Conservation (phyloP, 1,140 invertebrate genomes). For the Temnothorax nylanderi region DNA sequence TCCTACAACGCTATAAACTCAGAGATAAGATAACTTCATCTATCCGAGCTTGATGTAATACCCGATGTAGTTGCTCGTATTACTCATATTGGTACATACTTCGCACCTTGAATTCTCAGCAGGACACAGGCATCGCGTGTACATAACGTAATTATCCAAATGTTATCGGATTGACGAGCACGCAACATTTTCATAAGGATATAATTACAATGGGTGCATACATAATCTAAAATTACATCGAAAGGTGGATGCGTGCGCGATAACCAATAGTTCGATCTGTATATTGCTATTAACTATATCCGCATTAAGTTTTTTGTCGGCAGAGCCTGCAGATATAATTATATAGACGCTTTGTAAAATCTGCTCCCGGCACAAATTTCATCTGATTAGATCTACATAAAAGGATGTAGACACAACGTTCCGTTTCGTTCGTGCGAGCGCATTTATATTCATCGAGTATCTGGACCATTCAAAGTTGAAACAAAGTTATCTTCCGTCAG, state of each 20-base stretch:
- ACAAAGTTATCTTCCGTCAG: conserved; percentile 18
- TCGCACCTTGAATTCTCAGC: conserved; percentile 13
- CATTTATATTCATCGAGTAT: not conserved
- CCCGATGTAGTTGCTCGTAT: conserved; percentile 26
- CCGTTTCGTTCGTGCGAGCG: not conserved
- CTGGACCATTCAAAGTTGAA: not conserved
- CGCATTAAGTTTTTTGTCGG: conserved; percentile 17
- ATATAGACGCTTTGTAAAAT: not conserved
- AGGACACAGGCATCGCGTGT: not conserved
- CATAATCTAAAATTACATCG: conserved; percentile 20
- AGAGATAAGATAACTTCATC: conserved; percentile 51
- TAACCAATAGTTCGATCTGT: not conserved
- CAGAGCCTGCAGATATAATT: not conserved
- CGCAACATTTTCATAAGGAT: conserved; percentile 19
- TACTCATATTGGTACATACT: conserved; percentile 15
- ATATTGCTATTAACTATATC: conserved; percentile 18
- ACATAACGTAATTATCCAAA: not conserved
- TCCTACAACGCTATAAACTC: conserved; percentile 6
- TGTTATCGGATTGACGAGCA: conserved; percentile 18
- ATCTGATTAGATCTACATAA: not conserved
- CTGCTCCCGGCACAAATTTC: not conserved
- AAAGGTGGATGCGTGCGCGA: not conserved
- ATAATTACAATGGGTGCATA: not conserved
- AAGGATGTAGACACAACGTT: not conserved
- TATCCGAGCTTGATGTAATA: conserved; percentile 12